Evolutionary conservation across 2,113 vertebrate species (phyloP), one percentile per base, ranked within the genome.

Genomic region (Sterrhoptilus dennistouni): DNA sequence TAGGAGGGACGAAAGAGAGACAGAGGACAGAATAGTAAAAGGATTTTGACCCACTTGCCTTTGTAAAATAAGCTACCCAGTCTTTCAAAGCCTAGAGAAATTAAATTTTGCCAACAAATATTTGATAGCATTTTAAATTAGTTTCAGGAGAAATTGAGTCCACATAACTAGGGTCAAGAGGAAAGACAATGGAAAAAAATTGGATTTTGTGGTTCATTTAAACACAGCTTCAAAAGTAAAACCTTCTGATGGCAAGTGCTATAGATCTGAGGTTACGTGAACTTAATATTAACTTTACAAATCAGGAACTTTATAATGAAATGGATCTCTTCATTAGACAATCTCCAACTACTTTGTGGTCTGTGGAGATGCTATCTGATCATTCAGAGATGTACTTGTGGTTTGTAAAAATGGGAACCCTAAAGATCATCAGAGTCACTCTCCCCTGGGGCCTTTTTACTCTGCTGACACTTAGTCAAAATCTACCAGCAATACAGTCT

Each of bases 371-470:
- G 96, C 96, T 98, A 98, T 98, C 97, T 97, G 98, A 99, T 98
- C 97, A 36, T 96, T 97, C 97, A 94, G 96, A 98, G 97, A 98
- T 98, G 98, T 98, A 97, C 96, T 98, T 98, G 98, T 97, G 98
- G 98, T 98, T 98, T 97, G 97, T 97, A 96, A 97, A 96, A 98
- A 95, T 96, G 98, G 98, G 96, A 96, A 97, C 97, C 98, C 98
- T 63, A 17, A 98, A 97, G 98, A 98, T 97, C 95, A 95, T 95
- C 95, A 97, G 96, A 88, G 90, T 96, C 97, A 94, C 95, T 97
- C 97, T 97, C 97, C 98, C 98, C 96, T 81, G 90, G 98, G 98
- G 98, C 93, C 98, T 98, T 98, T 98, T 99, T 98, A 97, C 95
- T 92, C 95, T 98, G 93, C 97, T 98, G 98, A 98, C 98, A 98